A percentile compares a stretch with the other conserved stretches of the same genome.
Evolutionary conservation across 2,888 invertebrate species (phyloP).

Genomic region (Molanna angustata): DNA sequence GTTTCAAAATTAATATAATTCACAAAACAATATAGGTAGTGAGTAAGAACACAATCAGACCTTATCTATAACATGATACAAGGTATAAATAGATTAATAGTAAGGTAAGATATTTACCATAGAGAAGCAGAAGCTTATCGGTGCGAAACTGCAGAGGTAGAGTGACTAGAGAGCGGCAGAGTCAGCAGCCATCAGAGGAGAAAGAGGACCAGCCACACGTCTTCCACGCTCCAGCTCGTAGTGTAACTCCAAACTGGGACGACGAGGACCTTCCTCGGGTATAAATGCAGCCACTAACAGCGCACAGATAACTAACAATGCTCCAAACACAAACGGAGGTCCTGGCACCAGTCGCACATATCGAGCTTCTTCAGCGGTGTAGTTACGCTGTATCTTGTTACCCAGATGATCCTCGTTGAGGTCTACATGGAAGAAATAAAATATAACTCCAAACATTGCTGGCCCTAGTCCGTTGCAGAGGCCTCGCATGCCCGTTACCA

Average conservation of each 20-base stretch:
- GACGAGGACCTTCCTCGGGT: conserved; percentile 60
- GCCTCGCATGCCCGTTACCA: conserved; percentile 98
- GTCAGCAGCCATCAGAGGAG: conserved; percentile 76
- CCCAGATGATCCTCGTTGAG: conserved; percentile 71
- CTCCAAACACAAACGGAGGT: conserved; percentile 97
- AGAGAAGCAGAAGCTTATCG: too few relatives aligned
- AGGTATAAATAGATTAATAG: too few relatives aligned
- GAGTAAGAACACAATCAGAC: too few relatives aligned
- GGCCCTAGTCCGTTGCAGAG: conserved; percentile 98
- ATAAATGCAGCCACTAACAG: conserved; percentile 88
- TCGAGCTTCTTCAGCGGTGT: conserved; percentile 51
- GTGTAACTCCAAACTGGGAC: conserved; percentile 60
- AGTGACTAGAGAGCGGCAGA: conserved; percentile 72
- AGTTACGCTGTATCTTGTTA: conserved; percentile 35
- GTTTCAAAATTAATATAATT: too few relatives aligned
- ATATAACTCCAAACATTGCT: conserved; percentile 97
- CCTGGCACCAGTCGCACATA: conserved; percentile 83
- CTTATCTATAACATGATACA: too few relatives aligned
- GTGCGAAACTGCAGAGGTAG: too few relatives aligned
- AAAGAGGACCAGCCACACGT: conserved; percentile 72
- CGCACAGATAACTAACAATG: conserved; percentile 93
- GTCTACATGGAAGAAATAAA: conserved; percentile 98
- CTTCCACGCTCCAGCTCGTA: conserved; percentile 79
- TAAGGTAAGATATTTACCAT: too few relatives aligned
- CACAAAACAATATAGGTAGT: too few relatives aligned